Evolutionary conservation across 1,140 invertebrate genomes (phyloP).

Genomic region (Saxidomus purpurata): DNA sequence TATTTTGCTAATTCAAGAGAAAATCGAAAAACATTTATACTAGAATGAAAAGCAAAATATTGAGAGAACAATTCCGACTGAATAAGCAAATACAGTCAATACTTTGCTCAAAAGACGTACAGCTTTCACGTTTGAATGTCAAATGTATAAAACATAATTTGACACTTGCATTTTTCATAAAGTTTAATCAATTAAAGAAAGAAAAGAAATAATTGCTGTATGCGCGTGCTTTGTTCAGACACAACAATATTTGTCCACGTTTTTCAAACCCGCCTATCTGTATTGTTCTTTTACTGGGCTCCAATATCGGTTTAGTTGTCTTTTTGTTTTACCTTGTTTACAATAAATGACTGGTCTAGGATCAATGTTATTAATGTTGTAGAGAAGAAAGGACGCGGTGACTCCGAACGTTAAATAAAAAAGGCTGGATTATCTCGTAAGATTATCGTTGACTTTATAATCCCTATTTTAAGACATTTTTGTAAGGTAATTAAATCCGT

Average conservation of each 20-base stretch:
- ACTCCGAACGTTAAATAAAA: neutral
- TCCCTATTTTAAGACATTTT: neutral
- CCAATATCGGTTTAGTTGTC: neutral
- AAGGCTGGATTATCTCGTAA: neutral
- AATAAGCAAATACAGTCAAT: neutral
- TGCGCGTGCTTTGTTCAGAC: neutral
- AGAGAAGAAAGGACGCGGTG: neutral
- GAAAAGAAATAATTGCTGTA: neutral
- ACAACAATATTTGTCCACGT: neutral
- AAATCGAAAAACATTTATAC: neutral
- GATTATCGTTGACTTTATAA: slow-evolving; percentile 20
- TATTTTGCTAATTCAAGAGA: neutral
- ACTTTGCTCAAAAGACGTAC: neutral
- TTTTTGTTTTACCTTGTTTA: neutral
- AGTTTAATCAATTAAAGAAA: neutral
- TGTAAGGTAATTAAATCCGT: too few relatives aligned
- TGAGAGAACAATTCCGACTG: neutral
- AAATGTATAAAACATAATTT: neutral
- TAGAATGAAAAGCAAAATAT: neutral
- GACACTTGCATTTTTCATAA: neutral
- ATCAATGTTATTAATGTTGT: neutral
- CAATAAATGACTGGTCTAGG: neutral
- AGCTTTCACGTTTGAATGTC: neutral
- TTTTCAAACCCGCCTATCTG: neutral
- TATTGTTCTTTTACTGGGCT: neutral